Percentiles rank a stretch among this genome's conserved stretches.
Evolutionary conservation across 2,888 invertebrate species (phyloP).

Genomic region (Apamea sordens): DNA sequence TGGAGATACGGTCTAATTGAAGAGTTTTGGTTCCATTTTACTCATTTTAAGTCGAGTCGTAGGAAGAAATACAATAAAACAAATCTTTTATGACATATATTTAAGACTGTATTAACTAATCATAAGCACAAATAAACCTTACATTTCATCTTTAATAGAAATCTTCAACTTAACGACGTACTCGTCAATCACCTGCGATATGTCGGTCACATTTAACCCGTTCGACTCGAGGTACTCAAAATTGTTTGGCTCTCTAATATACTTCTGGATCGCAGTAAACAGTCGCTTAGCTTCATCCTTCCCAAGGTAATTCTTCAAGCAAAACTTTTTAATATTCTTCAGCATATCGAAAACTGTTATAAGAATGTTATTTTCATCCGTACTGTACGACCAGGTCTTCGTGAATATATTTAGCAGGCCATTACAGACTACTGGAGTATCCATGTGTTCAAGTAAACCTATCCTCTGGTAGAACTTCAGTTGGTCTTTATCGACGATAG

Average conservation of each 20-base stretch:
- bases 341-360: conserved; percentile 75
- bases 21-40: conserved; percentile 1
- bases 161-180: conserved; percentile 71
- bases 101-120: conserved; percentile 18
- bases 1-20: background rate
- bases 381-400: conserved; percentile 69
- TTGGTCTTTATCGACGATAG: conserved; percentile 69
- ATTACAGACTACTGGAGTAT: conserved; percentile 76
- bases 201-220: conserved; percentile 71
- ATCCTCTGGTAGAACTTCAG: conserved; percentile 77
- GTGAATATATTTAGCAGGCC: conserved; percentile 80
- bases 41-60: background rate
- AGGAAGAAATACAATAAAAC: conserved; percentile 3
- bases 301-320: conserved; percentile 72
- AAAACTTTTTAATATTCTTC: conserved; percentile 78
- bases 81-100: background rate
- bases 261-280: conserved; percentile 71
- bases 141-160: conserved; percentile 79
- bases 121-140: conserved; percentile 35
- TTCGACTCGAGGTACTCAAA: conserved; percentile 63
- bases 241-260: conserved; percentile 67
- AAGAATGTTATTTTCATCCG: conserved; percentile 68
- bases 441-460: conserved; percentile 81
- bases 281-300: conserved; percentile 71
- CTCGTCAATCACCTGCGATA: conserved; percentile 70